Evolutionary conservation across 1,140 invertebrate genomes (phyloP), one percentile per base, ranked within the genome.

Genomic region (Lysiphlebus fabarum): DNA sequence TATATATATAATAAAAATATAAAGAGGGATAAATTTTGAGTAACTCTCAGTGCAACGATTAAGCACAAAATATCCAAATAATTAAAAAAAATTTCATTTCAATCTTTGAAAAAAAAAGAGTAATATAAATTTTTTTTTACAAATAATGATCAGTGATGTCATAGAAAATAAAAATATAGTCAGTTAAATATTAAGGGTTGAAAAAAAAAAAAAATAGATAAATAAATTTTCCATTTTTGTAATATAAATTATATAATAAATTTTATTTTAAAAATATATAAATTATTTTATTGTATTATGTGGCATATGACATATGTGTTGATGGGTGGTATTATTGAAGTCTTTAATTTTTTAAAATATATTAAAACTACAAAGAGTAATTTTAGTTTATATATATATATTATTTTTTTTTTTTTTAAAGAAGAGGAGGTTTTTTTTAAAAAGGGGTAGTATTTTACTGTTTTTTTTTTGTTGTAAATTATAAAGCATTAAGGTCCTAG

Each of bases 401-500:
- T 56, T 36, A 36, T 40, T 40, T 40, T 8, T 40, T 8, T 8
- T 3, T 11, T 7, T 8, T 7, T 40, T 8, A 1, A 4, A 11
- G 38, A 40, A 5, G 34, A 45, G 8, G 42, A 45, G 47, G 14
- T 12, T 26, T 12, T 48, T 7, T 37, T 59, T 47, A 14, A 50
- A 33, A 33, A 14, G 48, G 53, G 49, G 26, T 10, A 8, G 38
- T 40, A 8, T 40, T 40, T 8, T 40, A 40, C 10, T 40, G 42
- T 42, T 38, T 42, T 44, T 37, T 45, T 68, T 61, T 57, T 69
- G 48, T 73, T 73, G 72, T 75, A 75, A 75, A 75, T 75, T 75
- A 73, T 71, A 72, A 73, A 69, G 73, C 68, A 75, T 75, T 73
- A 71, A 61, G 63, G 53, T 51, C 54, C 45, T 63, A 61, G 71